Evolutionary conservation across 2,113 vertebrate species (phyloP), one percentile per base, ranked within the genome.

Genomic region (Heterocephalus glaber): DNA sequence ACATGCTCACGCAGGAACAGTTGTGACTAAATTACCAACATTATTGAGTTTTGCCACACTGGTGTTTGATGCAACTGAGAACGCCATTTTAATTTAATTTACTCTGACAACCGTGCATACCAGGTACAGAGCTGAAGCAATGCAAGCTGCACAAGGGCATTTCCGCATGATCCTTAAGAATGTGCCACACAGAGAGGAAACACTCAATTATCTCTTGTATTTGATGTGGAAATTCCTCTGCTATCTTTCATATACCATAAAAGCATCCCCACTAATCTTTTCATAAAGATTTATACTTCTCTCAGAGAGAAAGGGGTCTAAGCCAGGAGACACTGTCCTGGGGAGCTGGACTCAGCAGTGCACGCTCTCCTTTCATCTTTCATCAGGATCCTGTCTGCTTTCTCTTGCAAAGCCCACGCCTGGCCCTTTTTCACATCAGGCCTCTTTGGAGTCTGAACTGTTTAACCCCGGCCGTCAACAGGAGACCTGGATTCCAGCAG

Each of bases 81-180:
- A 87, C 52, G 35, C 28, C 56, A 60, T 77, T 96, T 90, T 66
- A 60, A 38, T 86, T 80, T 70, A 79, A 80, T 85, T 84, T 76
- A 56, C 70, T 49, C 88, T 70, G 91, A 92, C 88, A 81, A 24
- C 26, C 19, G 0, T 35, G 5, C 56, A 10, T 58, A 24, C 87
- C 70, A 82, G 63, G 52, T 33, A 3, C 60, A 63, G 61, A 74
- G 17, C 52, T 84, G 8, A 2, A 70, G 35, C 38, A 22, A 70
- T 24, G 33, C 0, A 2, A 61, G 44, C 33, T 3, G 10, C 13
- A 54, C 26, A 3, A 0, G 2, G 26, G 17, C 4, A n/a, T 7
- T 61, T 4, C 1, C 6, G 0, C 10, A 0, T 6, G 65, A 52
- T n/a, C 47, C 56, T 44, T 83, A 5, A 2, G 68, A 87, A 58